A percentile compares a stretch with the other conserved stretches of the same genome.
phyloP scores from a whole-genome alignment of 2,113 vertebrate species.

The Myiozetetes cayanensis region DNA sequence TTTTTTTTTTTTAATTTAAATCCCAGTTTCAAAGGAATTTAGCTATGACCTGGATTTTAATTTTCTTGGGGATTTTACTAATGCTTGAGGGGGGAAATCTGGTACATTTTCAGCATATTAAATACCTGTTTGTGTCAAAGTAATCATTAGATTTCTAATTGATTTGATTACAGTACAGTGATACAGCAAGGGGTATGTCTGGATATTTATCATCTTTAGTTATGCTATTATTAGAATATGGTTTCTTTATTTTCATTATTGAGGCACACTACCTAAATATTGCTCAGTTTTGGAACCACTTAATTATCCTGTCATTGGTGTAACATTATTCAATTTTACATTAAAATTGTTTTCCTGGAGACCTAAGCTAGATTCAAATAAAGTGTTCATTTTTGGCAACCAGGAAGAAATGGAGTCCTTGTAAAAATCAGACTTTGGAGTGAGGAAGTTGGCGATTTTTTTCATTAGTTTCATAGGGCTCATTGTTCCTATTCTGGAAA shows the following conservation, averaged over 20 bases:
- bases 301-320: conserved; percentile 23
- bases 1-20: neutral
- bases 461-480: conserved; percentile 58
- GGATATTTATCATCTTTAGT: conserved; percentile 6
- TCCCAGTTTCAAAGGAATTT: conserved; percentile 56
- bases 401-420: conserved; percentile 28
- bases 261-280: neutral
- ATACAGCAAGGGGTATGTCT: neutral
- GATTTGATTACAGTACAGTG: conserved; percentile 31
- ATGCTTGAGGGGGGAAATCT: conserved; percentile 45
- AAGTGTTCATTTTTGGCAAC: conserved; percentile 16
- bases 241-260: neutral
- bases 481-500: conserved; percentile 66
- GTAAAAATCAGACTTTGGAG: conserved; percentile 51
- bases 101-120: conserved; percentile 59
- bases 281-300: conserved; percentile 4
- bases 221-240: neutral
- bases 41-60: conserved; percentile 42
- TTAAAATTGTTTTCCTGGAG: conserved; percentile 38
- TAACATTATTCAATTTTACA: conserved; percentile 3
- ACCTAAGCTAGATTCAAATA: conserved; percentile 12
- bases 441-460: conserved; percentile 56
- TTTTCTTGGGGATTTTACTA: conserved; percentile 61
- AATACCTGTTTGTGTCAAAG: conserved; percentile 50
- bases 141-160: conserved; percentile 26